These are phyloP conservation scores for Spisula subtruncata DNA, from an alignment of 2,888 invertebrate species.

Conservation along the genomic window DNA sequence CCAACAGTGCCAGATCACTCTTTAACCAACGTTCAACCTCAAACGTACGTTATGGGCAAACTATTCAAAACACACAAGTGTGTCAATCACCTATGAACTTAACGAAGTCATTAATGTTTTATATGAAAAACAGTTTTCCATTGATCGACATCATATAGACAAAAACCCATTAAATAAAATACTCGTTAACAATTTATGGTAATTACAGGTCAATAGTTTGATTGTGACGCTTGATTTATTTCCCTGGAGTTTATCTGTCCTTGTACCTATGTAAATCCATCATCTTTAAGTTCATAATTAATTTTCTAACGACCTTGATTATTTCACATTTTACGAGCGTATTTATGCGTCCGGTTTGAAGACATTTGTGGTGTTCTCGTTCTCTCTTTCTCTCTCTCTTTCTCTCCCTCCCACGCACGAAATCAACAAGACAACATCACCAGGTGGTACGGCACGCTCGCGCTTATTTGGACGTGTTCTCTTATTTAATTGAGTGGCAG, in stretches of 20 bases:
- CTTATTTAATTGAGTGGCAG: too few relatives aligned
- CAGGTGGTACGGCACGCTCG: neutral
- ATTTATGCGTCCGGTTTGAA: neutral
- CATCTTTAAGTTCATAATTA: neutral
- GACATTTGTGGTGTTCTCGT: neutral
- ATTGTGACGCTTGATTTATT: neutral
- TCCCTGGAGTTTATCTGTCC: neutral
- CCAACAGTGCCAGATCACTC: too few relatives aligned
- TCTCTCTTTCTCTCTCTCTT: neutral
- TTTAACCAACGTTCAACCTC: too few relatives aligned
- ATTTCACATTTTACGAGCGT: neutral
- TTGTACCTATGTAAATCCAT: neutral
- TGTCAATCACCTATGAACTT: too few relatives aligned
- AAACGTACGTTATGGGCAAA: too few relatives aligned
- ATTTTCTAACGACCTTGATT: neutral
- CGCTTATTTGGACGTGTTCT: too few relatives aligned
- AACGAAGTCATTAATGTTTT: too few relatives aligned
- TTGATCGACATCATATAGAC: neutral
- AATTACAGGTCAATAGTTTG: neutral
- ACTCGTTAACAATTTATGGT: neutral
- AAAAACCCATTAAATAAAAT: conserved; percentile 1
- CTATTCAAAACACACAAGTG: too few relatives aligned
- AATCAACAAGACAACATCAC: neutral
- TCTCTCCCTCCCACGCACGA: neutral
- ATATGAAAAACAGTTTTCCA: too few relatives aligned